These are phyloP conservation scores for Semnornis frantzii DNA, from an alignment of 2,113 vertebrate species.

Conservation along the genomic window DNA sequence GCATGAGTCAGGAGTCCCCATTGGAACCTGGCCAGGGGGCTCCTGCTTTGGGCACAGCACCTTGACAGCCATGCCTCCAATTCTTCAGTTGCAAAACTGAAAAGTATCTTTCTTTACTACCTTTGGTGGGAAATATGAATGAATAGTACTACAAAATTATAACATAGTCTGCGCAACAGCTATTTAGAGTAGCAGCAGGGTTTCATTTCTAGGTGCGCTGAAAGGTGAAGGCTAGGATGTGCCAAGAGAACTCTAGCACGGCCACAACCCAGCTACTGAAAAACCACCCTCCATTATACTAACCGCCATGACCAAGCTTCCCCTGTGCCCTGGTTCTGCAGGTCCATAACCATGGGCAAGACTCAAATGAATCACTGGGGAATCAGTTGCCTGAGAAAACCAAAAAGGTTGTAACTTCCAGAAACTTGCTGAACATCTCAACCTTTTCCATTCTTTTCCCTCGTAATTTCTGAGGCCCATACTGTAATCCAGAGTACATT, in stretches of 20 bases:
- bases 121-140: background rate
- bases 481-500: background rate
- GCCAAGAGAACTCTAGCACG: background rate
- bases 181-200: fast-evolving
- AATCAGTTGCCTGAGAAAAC: background rate
- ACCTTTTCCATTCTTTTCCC: background rate
- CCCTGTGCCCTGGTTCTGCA: background rate
- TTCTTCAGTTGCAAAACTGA: background rate
- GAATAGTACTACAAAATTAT: background rate
- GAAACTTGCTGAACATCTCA: background rate
- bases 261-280: background rate
- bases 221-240: background rate
- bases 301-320: fast-evolving
- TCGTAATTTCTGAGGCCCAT: background rate
- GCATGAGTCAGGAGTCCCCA: background rate
- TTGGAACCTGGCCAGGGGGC: fast-evolving
- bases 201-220: background rate
- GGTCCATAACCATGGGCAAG: fast-evolving
- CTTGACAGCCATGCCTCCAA: fast-evolving
- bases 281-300: background rate
- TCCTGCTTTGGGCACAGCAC: background rate
- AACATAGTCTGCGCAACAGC: background rate
- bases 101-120: background rate
- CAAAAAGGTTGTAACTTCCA: background rate
- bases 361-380: fast-evolving